Evolutionary conservation across 2,888 invertebrate genomes (phyloP).

Genomic region (Protophormia terraenovae): DNA sequence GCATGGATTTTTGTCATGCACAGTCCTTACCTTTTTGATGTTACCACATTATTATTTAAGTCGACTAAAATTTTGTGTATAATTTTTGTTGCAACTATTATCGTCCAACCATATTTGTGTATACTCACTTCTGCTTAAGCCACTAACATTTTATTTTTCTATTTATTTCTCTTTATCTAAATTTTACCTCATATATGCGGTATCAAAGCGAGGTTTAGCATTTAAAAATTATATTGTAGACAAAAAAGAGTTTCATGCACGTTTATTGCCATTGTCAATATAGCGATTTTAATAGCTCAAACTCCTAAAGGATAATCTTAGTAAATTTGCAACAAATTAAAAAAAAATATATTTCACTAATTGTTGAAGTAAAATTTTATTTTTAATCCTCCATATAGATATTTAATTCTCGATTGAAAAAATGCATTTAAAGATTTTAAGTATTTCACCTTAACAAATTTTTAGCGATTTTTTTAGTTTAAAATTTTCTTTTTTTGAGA

Average conservation of each 20-base stretch:
- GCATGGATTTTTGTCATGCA: too few species aligned
- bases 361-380: too few species aligned
- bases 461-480: too few species aligned
- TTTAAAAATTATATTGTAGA: conserved; percentile 1
- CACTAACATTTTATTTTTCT: not conserved
- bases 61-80: not conserved
- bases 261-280: not conserved
- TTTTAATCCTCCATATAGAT: too few species aligned
- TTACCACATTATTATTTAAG: not conserved
- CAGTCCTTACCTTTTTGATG: not conserved
- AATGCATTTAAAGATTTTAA: too few species aligned
- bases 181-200: conserved; percentile 29
- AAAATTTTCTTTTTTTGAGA: not conserved
- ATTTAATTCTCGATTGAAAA: too few species aligned
- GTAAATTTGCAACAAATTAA: too few species aligned
- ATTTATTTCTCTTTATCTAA: not conserved
- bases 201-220: conserved; percentile 3
- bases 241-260: not conserved
- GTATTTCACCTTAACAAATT: too few species aligned
- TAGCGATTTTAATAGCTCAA: not conserved
- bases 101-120: not conserved
- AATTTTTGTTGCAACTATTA: not conserved
- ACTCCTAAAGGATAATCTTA: too few species aligned
- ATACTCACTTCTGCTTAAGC: not conserved
- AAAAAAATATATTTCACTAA: too few species aligned